Percentiles rank a stretch among this genome's conserved stretches.
Conservation (phyloP, 1,140 invertebrate species). For the Heliconius congener region DNA sequence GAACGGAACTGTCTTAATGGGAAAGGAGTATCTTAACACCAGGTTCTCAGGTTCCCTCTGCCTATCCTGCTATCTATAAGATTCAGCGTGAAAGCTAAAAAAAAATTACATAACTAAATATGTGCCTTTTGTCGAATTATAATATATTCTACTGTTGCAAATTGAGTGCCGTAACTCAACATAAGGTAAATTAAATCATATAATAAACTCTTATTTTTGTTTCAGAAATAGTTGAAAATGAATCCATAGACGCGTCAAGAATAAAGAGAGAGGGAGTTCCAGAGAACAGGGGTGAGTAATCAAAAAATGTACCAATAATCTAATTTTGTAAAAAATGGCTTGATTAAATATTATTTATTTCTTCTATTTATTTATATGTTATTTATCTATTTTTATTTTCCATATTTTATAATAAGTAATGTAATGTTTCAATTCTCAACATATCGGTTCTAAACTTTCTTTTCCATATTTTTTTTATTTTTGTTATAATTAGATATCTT, state of each 20-base stretch:
- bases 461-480: slow-evolving; percentile 9
- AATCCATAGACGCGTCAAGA: slow-evolving; percentile 66
- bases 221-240: slow-evolving; percentile 66
- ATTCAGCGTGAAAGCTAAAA: too few relatives aligned
- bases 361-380: slow-evolving; percentile 20
- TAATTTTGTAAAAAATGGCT: slow-evolving; percentile 46
- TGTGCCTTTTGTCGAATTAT: too few relatives aligned
- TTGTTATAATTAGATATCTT: slow-evolving; percentile 15
- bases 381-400: slow-evolving; percentile 14
- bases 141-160: too few relatives aligned
- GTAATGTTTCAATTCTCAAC: neutral
- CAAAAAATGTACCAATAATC: slow-evolving; percentile 13
- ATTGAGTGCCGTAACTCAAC: neutral
- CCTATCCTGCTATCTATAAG: too few relatives aligned
- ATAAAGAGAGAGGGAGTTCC: slow-evolving; percentile 74
- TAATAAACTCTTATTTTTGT: slow-evolving; percentile 42
- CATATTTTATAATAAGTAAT: slow-evolving; percentile 15
- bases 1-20: too few relatives aligned
- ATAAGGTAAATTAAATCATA: neutral
- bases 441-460: slow-evolving; percentile 17
- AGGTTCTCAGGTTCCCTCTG: too few relatives aligned
- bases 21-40: too few relatives aligned
- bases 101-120: too few relatives aligned
- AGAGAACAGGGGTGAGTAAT: slow-evolving; percentile 74
- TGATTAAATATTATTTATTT: slow-evolving; percentile 37